phyloP scores from a whole-genome alignment of 2,888 invertebrate genomes.

The Acanthosepion esculentum region DNA sequence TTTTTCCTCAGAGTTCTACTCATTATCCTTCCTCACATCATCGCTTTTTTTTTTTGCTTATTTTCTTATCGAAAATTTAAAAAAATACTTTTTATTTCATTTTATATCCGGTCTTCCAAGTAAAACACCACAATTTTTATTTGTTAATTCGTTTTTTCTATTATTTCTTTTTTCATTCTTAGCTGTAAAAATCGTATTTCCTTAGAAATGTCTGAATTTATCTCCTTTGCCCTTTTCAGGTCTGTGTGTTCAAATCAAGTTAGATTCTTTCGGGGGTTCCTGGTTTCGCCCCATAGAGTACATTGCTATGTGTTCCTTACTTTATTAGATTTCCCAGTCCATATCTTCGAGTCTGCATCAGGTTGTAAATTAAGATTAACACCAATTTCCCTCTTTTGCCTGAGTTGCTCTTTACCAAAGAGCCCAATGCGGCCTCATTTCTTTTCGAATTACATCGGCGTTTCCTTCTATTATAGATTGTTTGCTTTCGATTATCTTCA shows the following conservation, averaged over 20 bases:
- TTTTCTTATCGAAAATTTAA: not conserved
- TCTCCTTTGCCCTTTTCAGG: not conserved
- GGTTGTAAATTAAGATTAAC: constrained; percentile 9
- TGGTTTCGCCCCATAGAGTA: not conserved
- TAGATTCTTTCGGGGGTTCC: not conserved
- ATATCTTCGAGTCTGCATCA: not conserved
- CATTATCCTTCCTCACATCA: not conserved
- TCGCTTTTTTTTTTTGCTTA: not conserved
- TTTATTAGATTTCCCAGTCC: not conserved
- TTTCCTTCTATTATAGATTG: not conserved
- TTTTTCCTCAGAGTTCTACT: not conserved
- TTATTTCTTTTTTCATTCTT: not conserved
- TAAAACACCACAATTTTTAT: not conserved
- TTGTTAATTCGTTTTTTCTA: not conserved
- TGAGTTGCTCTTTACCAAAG: not conserved
- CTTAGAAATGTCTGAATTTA: constrained; percentile 1
- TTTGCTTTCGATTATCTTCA: not conserved
- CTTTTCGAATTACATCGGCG: not conserved
- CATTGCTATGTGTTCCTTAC: not conserved
- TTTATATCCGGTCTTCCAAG: not conserved
- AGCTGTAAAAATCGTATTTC: not conserved
- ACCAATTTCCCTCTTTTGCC: not conserved
- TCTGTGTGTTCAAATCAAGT: not conserved
- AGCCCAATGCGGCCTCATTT: not conserved
- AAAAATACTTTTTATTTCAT: not conserved